Evolutionary conservation across 1,140 invertebrate species (phyloP), one percentile per base, ranked within the genome.

Genomic region (Drepana arcuata): DNA sequence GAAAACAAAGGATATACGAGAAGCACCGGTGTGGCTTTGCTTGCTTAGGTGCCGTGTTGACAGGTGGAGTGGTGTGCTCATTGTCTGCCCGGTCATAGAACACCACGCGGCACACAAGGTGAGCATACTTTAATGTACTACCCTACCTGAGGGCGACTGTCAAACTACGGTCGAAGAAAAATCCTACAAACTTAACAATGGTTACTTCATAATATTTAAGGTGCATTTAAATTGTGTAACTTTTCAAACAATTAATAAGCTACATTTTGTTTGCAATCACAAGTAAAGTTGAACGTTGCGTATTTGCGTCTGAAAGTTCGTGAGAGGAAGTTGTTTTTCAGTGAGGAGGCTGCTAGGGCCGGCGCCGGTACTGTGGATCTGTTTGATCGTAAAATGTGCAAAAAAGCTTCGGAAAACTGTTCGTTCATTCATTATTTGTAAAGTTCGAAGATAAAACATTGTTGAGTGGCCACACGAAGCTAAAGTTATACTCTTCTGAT

Each of bases 1-100:
- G 53, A 64, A 72, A 71, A 78, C 66, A 73, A 78, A 73, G 68
- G 68, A 66, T 66, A 55, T 51, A 44, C 43, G 51, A 66, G 55
- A 50, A 34, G 43, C 36, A 41, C 30, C 27, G 42, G 37, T 38
- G 51, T 45, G 45, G 37, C 41, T 35, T 46, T 70, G 68, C 64
- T 74, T 74, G 68, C 59, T 72, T 66, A 79, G 69, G 61, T 79
- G 71, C 56, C 50, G 49, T 39, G 34, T 58, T 56, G 62, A 61
- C 68, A 61, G 59, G 62, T 68, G 67, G 51, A 54, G 39, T 39
- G 36, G 38, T 50, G 56, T 50, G 34, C 48, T 53, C 47, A 48
- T 48, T 43, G 59, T 50, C 57, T 60, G 48, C 62, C 52, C 46
- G 50, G 27, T 40, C 34, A n/a, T 45, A 50, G 23, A 51, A 49